These are phyloP conservation scores for Cyanoramphus novaezelandiae DNA, from an alignment of 2,113 vertebrate species.

Conservation along the genomic window DNA sequence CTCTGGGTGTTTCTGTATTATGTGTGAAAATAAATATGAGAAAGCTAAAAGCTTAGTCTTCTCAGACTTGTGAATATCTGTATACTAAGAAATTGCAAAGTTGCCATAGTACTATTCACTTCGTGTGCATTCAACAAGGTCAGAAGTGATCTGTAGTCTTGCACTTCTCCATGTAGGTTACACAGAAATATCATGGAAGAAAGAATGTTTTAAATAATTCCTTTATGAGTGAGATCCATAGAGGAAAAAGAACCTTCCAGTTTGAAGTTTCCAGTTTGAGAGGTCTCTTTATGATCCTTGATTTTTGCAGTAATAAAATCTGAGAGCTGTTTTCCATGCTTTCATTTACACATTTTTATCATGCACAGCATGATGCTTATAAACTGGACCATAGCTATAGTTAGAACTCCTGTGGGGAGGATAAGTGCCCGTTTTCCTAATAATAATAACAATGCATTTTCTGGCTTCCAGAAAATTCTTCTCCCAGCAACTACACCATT, in stretches of 20 bases:
- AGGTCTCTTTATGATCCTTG: conserved; percentile 19
- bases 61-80: background rate
- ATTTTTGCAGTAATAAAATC: conserved; percentile 45
- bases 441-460: conserved; percentile 12
- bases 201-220: background rate
- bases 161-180: background rate
- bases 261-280: background rate
- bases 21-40: background rate
- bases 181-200: background rate
- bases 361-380: background rate
- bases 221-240: background rate
- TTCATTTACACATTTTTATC: conserved; percentile 51
- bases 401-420: conserved; percentile 6
- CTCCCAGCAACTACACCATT: background rate
- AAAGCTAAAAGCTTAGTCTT: background rate
- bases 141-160: background rate
- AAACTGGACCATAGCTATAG: conserved; percentile 25
- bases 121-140: background rate
- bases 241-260: conserved; percentile 10
- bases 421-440: conserved; percentile 26
- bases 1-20: background rate
- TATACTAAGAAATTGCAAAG: background rate
- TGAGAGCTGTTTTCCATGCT: conserved; percentile 11
- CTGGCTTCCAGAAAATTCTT: conserved; percentile 36
- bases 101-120: background rate